Evolutionary conservation across 2,797 vertebrate species (phyloP).

Genomic region (Artibeus lituratus): DNA sequence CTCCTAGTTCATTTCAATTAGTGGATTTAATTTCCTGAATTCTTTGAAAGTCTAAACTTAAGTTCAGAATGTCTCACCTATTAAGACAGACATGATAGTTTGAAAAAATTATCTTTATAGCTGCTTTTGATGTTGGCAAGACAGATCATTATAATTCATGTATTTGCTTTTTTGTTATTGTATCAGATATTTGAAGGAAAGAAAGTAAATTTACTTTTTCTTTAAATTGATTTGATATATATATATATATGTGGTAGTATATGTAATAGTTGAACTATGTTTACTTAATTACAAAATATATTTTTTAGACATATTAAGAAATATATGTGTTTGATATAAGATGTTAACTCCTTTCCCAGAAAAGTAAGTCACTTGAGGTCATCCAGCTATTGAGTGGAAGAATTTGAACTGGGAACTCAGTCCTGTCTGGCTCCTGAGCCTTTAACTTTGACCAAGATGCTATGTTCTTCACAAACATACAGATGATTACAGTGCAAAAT

Average conservation of each 20-base stretch:
- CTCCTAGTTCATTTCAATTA: not conserved
- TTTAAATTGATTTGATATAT: constrained; percentile 35
- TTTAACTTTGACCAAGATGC: not conserved
- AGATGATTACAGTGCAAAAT: not conserved
- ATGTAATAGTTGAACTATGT: not conserved
- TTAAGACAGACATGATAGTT: not conserved
- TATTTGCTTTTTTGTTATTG: not conserved
- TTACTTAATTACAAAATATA: not conserved
- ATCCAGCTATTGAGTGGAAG: not conserved
- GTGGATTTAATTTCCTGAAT: constrained; percentile 23
- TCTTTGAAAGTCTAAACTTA: constrained; percentile 36
- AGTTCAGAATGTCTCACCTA: constrained; percentile 35
- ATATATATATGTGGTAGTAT: not conserved
- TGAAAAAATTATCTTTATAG: constrained; percentile 6
- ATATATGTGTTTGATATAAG: not conserved
- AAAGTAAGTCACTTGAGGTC: not conserved
- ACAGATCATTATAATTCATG: not conserved
- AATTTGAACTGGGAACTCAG: not conserved
- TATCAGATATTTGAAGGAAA: constrained; percentile 36
- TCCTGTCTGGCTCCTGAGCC: not conserved
- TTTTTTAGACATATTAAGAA: constrained; percentile 7
- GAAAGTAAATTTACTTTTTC: constrained; percentile 32
- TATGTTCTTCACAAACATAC: not conserved
- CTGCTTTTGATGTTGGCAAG: constrained; percentile 20
- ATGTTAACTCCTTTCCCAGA: not conserved